Evolutionary conservation across 2,113 vertebrate species (phyloP), one percentile per base, ranked within the genome.

Genomic region (Protobothrops flavoviridis): DNA sequence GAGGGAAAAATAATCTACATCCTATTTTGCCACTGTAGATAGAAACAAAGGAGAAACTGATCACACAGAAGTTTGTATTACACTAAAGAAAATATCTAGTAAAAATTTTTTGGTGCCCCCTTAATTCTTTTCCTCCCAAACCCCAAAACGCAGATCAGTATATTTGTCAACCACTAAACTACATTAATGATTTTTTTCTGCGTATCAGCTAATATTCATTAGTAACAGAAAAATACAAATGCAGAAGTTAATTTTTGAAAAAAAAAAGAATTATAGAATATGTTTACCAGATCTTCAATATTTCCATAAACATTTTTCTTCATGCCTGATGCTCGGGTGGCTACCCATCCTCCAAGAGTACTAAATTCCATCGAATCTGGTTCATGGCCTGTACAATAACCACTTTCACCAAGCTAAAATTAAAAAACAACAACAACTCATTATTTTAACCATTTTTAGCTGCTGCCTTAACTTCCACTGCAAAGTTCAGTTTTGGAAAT

Each of bases 221-320:
- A 61, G 21, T 52, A 56, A 90, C 0, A 59, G 29, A 85, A 88
- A 26, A 1, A 21, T 26, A 53, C n/a, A 39, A 86, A 85, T 2
- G 33, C 15, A 11, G 29, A 20, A 15, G 29, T 12, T 55, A 17
- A 29, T 85, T 91, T 23, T 29, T 17, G 20, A 45, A 1, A 93
- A 45, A 13, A 48, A 0, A 90, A 81, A 52, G n/a, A 85, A 93
- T 93, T 53, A 33, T 45, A 56, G 26, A 87, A 50, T 43, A 21
- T 43, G 1, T 89, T 97, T 97, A 99, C 99, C 98, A 99, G 97
- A 97, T 99, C 99, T 96, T 99, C 99, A 89, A 99, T 99, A 98
- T 99, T 99, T 97, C 99, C 99, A 87, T 99, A 99, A 97, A 99
- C 98, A 96, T 99, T 99, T 96, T 99, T 99, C 98, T 99, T 99